These are phyloP conservation scores for Miniopterus natalensis DNA, from an alignment of 2,113 vertebrate species.

Conservation along the genomic window DNA sequence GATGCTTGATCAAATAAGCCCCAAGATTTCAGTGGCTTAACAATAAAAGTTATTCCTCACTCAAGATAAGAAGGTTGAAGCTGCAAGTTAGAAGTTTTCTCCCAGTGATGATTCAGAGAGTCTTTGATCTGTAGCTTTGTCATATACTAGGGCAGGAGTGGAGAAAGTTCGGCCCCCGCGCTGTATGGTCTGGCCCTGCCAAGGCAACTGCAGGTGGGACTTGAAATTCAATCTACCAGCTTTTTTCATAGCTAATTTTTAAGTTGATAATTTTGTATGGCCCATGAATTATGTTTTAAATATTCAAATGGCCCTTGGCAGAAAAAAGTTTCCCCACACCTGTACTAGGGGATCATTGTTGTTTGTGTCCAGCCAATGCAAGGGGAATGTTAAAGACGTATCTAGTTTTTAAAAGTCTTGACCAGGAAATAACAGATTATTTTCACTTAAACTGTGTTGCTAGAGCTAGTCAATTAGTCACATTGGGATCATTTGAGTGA, in stretches of 20 bases:
- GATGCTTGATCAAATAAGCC: not conserved
- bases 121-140: not conserved
- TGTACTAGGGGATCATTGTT: not conserved
- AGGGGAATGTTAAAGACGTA: not conserved
- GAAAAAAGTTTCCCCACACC: too few relatives aligned
- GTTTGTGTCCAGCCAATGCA: not conserved
- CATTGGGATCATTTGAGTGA: not conserved
- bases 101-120: not conserved
- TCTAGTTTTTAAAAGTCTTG: not conserved
- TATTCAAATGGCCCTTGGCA: too few relatives aligned
- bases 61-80: not conserved
- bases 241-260: too few relatives aligned
- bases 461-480: not conserved
- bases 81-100: not conserved
- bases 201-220: too few relatives aligned
- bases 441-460: not conserved
- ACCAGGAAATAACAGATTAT: not conserved
- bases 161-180: too few relatives aligned
- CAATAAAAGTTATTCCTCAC: not conserved
- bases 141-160: not conserved
- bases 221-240: too few relatives aligned
- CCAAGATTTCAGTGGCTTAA: not conserved
- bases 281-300: too few relatives aligned
- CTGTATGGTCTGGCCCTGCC: too few relatives aligned
- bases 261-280: too few relatives aligned